phyloP scores from a whole-genome alignment of 2,888 invertebrate genomes.

The Polydrusus pterygomalis region DNA sequence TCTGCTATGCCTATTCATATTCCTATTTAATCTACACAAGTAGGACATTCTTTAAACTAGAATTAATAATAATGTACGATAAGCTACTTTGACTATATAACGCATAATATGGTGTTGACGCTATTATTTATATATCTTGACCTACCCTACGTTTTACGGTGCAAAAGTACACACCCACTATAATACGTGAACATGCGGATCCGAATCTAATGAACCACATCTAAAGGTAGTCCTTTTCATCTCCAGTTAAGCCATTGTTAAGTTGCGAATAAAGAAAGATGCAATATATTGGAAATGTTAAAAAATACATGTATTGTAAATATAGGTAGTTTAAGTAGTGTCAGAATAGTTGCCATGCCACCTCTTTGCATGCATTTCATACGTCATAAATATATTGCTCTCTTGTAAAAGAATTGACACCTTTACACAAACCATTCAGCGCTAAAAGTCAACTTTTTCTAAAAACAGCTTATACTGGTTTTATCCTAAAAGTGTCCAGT shows the following conservation, averaged over 20 bases:
- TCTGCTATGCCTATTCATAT: constrained; percentile 32
- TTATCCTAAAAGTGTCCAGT: too few species aligned
- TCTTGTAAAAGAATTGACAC: too few species aligned
- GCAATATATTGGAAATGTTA: not conserved
- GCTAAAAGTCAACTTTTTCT: too few species aligned
- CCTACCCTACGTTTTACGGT: constrained; percentile 48
- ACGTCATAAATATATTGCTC: too few species aligned
- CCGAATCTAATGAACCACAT: constrained; percentile 32
- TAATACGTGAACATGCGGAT: constrained; percentile 33
- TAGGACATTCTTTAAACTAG: constrained; percentile 40
- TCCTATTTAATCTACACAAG: constrained; percentile 32
- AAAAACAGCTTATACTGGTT: too few species aligned
- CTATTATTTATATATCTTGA: constrained; percentile 51
- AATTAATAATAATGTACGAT: constrained; percentile 30
- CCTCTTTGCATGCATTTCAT: too few species aligned
- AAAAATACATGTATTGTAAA: too few species aligned
- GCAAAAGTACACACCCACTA: constrained; percentile 48
- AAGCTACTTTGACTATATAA: constrained; percentile 36
- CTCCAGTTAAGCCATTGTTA: constrained; percentile 28
- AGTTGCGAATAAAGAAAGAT: not conserved
- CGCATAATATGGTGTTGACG: constrained; percentile 31
- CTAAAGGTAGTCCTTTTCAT: constrained; percentile 24
- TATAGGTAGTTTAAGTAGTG: too few species aligned
- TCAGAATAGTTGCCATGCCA: too few species aligned
- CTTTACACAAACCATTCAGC: too few species aligned